phyloP scores from a whole-genome alignment of 2,797 vertebrate species.

The Halcyon smyrnensis region DNA sequence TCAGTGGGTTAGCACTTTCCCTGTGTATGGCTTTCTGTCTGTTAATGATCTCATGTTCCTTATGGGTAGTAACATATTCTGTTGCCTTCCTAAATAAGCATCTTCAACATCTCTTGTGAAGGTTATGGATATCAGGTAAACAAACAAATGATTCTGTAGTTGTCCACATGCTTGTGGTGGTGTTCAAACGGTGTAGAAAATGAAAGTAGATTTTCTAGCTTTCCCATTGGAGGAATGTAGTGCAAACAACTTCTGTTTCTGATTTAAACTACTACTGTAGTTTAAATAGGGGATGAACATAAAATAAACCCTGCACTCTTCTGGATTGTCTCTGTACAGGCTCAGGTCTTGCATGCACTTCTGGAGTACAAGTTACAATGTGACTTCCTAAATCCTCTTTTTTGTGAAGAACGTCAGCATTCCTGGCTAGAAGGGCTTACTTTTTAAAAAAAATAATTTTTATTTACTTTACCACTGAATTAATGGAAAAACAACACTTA shows the following conservation, averaged over 20 bases:
- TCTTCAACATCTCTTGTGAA: not conserved
- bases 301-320: too few relatives aligned
- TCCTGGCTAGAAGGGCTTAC: not conserved
- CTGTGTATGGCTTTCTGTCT: not conserved
- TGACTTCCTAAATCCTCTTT: not conserved
- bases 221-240: not conserved
- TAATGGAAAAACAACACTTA: not conserved
- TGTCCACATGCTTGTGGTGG: accelerated
- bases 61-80: not conserved
- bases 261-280: not conserved
- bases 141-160: not conserved
- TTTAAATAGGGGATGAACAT: not conserved
- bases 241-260: not conserved
- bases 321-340: not conserved
- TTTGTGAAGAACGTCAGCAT: not conserved
- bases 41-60: slow-evolving; percentile 34
- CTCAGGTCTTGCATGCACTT: not conserved
- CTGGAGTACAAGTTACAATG: not conserved
- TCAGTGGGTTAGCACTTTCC: not conserved
- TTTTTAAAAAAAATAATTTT: not conserved
- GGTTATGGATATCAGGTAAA: not conserved
- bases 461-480: not conserved
- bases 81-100: not conserved
- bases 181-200: not conserved
- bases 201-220: not conserved